Evolutionary conservation across 2,113 vertebrate species (phyloP).

Genomic region (Poecilia latipinna): DNA sequence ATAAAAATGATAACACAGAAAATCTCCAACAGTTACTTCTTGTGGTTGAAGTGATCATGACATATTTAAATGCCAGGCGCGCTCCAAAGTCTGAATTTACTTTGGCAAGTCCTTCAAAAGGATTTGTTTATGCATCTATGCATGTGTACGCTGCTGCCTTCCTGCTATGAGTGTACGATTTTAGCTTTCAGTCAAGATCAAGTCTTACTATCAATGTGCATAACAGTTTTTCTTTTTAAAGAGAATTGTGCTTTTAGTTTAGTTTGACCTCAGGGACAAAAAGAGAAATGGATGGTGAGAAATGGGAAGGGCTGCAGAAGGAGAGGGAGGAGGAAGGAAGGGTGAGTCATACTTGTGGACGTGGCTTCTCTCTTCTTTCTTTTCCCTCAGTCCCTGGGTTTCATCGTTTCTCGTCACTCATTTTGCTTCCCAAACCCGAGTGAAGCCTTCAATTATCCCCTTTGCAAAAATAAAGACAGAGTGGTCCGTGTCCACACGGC

Average conservation of each 20-base stretch:
- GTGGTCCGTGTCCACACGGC: constrained; percentile 10
- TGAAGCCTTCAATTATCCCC: constrained; percentile 71
- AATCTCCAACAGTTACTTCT: background rate
- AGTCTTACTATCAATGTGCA: background rate
- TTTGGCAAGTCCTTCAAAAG: constrained; percentile 33
- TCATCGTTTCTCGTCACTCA: constrained; percentile 22
- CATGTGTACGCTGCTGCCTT: background rate
- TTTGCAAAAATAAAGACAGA: constrained; percentile 32
- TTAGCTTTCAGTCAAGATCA: background rate
- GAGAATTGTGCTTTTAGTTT: constrained; percentile 45
- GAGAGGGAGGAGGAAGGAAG: constrained; percentile 30
- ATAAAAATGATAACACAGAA: too few relatives aligned
- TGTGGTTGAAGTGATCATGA: constrained; percentile 3
- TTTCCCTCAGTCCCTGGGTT: constrained; percentile 8
- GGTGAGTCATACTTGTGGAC: constrained; percentile 75
- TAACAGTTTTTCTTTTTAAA: background rate
- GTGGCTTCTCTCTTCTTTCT: constrained; percentile 61
- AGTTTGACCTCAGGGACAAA: constrained; percentile 60
- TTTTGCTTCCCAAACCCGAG: constrained; percentile 50
- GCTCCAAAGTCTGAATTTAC: constrained; percentile 39
- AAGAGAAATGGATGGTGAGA: constrained; percentile 25
- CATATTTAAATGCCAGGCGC: constrained; percentile 43
- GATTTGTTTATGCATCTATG: background rate
- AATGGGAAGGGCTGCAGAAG: constrained; percentile 42
- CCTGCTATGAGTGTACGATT: background rate